phyloP scores from a whole-genome alignment of 1,140 invertebrate genomes.

The Solen grandis region DNA sequence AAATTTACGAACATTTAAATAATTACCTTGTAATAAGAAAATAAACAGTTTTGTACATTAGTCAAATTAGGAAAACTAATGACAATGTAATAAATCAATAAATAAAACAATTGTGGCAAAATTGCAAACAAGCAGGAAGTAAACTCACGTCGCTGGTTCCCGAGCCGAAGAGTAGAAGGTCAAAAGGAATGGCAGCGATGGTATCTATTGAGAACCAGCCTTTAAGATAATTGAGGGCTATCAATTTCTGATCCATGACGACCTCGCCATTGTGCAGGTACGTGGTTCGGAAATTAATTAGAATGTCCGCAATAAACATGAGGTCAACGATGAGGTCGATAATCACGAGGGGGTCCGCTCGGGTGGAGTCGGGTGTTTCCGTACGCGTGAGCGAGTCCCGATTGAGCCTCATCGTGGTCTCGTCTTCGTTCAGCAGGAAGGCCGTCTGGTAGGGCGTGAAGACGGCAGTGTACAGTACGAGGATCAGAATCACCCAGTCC shows the following conservation, averaged over 20 bases:
- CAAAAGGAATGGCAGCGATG: slow-evolving; percentile 80
- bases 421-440: slow-evolving; percentile 94
- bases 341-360: slow-evolving; percentile 79
- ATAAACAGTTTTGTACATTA: too few relatives aligned
- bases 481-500: slow-evolving; percentile 98
- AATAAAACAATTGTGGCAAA: too few relatives aligned
- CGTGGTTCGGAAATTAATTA: slow-evolving; percentile 81
- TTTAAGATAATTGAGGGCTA: slow-evolving; percentile 81
- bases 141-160: slow-evolving; percentile 80
- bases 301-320: slow-evolving; percentile 81
- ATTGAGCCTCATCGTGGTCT: slow-evolving; percentile 77
- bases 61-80: too few relatives aligned
- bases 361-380: slow-evolving; percentile 65
- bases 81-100: too few relatives aligned
- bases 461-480: slow-evolving; percentile 99
- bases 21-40: too few relatives aligned
- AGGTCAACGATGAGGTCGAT: slow-evolving; percentile 81
- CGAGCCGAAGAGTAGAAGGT: slow-evolving; percentile 80
- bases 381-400: slow-evolving; percentile 64
- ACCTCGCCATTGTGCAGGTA: slow-evolving; percentile 80
- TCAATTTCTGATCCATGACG: slow-evolving; percentile 78
- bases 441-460: slow-evolving; percentile 99
- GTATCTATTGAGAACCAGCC: slow-evolving; percentile 81
- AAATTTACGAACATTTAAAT: too few relatives aligned
- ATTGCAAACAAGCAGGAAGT: too few relatives aligned